Conservation (phyloP, 2,797 vertebrate species). For the Acrocephalus scirpaceus region DNA sequence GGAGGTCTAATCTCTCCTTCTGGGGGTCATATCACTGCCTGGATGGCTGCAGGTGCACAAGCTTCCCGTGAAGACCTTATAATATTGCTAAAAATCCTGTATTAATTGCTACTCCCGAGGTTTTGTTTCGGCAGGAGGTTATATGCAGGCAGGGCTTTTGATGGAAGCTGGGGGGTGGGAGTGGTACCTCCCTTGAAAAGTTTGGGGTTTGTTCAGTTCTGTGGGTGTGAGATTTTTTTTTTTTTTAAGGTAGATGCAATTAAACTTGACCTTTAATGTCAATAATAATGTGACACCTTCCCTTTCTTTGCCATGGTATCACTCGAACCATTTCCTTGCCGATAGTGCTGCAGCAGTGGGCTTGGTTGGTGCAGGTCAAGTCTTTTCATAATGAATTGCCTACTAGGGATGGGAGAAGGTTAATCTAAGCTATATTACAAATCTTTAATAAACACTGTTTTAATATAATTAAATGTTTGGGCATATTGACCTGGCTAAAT, state of each 20-base stretch:
- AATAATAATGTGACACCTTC: conserved; percentile 27
- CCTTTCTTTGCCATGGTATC: conserved; percentile 51
- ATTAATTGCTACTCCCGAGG: neutral
- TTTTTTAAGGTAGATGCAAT: conserved; percentile 2
- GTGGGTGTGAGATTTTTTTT: neutral
- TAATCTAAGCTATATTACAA: conserved; percentile 26
- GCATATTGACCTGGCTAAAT: neutral
- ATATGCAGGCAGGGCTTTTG: neutral
- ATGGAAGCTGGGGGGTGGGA: conserved; percentile 55
- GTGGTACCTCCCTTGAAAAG: conserved; percentile 48
- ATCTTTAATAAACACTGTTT: neutral
- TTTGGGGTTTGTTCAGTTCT: conserved; percentile 44
- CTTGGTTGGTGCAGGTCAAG: conserved; percentile 69
- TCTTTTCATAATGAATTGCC: conserved; percentile 65
- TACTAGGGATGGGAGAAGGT: conserved; percentile 20
- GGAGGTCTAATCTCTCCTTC: conserved; percentile 27
- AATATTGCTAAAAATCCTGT: neutral
- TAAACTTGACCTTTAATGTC: conserved; percentile 62
- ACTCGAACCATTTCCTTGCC: neutral
- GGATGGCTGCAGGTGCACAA: neutral
- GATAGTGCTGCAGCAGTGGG: conserved; percentile 60
- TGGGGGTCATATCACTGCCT: conserved; percentile 3
- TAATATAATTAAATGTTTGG: neutral
- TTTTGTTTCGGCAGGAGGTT: conserved; percentile 14
- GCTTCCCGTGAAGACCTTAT: neutral